These are phyloP conservation scores for Oreohelix idahoensis DNA, from an alignment of 1,140 invertebrate species.

Conservation along the genomic window DNA sequence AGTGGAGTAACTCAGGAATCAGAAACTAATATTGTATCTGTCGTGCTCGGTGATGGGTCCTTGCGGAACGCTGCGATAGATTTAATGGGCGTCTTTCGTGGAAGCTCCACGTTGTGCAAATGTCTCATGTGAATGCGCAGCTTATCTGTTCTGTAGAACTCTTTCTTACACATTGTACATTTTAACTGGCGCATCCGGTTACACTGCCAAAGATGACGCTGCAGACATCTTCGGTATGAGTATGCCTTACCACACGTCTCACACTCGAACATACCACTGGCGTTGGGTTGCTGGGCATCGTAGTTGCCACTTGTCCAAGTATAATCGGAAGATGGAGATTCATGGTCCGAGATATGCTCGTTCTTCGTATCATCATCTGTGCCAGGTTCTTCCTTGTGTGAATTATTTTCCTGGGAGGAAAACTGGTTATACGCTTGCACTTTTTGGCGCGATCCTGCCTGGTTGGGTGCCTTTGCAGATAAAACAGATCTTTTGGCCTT, in stretches of 20 bases:
- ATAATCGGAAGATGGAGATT: neutral
- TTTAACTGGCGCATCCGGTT: neutral
- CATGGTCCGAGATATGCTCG: neutral
- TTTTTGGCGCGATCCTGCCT: neutral
- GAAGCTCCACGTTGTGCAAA: neutral
- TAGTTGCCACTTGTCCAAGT: neutral
- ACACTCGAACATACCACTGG: constrained; percentile 20
- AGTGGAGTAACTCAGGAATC: neutral
- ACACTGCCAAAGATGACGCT: constrained; percentile 13
- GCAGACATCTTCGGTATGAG: neutral
- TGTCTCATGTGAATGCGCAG: constrained; percentile 3
- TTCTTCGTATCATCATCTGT: neutral
- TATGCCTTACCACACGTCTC: constrained; percentile 9
- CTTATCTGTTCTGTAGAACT: neutral
- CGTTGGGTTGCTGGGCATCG: neutral
- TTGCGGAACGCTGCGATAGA: neutral
- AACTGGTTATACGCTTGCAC: neutral
- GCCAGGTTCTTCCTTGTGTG: neutral
- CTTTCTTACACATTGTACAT: neutral
- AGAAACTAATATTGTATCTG: neutral
- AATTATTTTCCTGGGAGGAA: neutral
- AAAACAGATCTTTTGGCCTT: neutral
- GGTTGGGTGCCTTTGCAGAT: neutral
- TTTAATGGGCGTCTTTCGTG: neutral
- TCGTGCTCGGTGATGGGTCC: neutral